Evolutionary conservation across 2,113 vertebrate genomes (phyloP).

Genomic region (Equus quagga): DNA sequence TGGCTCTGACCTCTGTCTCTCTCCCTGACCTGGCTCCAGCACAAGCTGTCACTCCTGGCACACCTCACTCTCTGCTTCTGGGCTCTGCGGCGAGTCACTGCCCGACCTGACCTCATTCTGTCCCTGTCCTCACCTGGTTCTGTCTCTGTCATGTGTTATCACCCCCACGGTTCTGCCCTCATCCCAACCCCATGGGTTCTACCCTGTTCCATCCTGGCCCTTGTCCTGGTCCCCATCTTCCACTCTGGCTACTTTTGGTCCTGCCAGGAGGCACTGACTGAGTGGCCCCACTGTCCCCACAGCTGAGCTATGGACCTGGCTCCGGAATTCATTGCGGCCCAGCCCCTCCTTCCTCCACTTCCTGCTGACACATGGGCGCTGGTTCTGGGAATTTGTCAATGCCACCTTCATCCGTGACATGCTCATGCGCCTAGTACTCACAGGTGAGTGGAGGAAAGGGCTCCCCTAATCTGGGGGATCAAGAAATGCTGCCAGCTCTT

Average conservation of each 20-base stretch:
- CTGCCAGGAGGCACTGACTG: neutral
- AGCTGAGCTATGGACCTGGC: slow-evolving; percentile 93
- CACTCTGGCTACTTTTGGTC: neutral
- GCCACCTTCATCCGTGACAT: slow-evolving; percentile 90
- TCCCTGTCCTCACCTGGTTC: neutral
- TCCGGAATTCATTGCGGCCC: slow-evolving; percentile 90
- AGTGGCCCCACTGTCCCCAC: neutral
- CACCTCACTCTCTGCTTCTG: neutral
- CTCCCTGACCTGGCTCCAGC: neutral
- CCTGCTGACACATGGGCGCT: slow-evolving; percentile 93
- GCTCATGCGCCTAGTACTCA: slow-evolving; percentile 94
- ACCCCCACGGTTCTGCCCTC: neutral
- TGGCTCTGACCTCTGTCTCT: neutral
- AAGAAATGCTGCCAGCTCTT: neutral
- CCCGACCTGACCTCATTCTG: neutral
- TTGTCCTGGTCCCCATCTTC: neutral
- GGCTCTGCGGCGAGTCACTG: neutral
- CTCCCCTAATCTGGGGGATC: neutral
- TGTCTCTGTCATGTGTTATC: neutral
- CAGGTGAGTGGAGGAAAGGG: slow-evolving; percentile 82
- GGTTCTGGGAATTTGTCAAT: slow-evolving; percentile 95
- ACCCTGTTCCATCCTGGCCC: neutral
- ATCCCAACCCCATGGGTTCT: neutral
- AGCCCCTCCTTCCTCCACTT: slow-evolving; percentile 89
- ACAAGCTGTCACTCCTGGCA: neutral